Base-by-base conservation (phyloP, 2,888 invertebrate genomes). In the Syrphus vitripennis region DNA sequence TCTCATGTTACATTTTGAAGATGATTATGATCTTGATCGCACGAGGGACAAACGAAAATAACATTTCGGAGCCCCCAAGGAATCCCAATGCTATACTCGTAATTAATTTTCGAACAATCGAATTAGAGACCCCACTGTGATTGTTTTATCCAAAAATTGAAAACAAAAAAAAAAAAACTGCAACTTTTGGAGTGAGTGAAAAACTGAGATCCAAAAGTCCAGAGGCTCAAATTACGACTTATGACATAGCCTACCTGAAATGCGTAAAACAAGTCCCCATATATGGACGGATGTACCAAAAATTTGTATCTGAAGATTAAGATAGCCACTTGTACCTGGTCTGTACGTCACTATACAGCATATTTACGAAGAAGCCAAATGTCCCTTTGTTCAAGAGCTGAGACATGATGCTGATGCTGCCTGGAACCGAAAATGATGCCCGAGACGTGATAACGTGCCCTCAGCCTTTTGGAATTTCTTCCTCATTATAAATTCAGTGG, bases 121-220 rank as follows among this genome's bases (percentile, higher is more conserved):
- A 59, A 84, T 84, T 84, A 84, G 84, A 84, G 61, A 57, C 81
- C 84, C 84, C 84, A 81, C 76, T 81, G 84, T 59, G 76, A 55
- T 76, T 65, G 65, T 70, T 70, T 67, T 24, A 24, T 42, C 21
- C n/a, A 34, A 65, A 34, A 50, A 50, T 26, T n/a, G 7, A 50
- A 50, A 50, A 16, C 14, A 31, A 10, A 19, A 53, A 26, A 5
- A 55, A 57, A 45, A 55, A 67, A 83, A 55, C 71, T 77, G 81
- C 84, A 72, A 84, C 61, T 72, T 80, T 72, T 80, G 21, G 24
- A 69, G 19, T 34, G 50, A 69, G 70, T 83, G 59, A 61, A 50
- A 42, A 59, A 59, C 2, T n/a, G n/a, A n/a, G 2, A 7, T 29
- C 31, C 53, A 12, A 4, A 24, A 16, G 21, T 21, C n/a, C 40